Conservation (phyloP, 2,888 invertebrate species). For the Thelaira solivaga region DNA sequence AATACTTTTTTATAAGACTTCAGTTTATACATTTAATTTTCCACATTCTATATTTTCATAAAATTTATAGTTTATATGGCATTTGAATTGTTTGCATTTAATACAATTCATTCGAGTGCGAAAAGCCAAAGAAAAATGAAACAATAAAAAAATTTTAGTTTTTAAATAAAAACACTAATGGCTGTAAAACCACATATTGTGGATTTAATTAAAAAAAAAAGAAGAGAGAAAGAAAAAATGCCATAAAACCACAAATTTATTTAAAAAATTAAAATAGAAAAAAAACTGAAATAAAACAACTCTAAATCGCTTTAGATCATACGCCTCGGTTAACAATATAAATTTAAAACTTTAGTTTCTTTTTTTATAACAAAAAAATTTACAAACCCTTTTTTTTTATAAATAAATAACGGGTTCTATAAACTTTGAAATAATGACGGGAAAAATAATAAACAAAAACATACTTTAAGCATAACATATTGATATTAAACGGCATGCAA, state of each 20-base stretch:
- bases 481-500: no score
- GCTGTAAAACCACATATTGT: slow-evolving; percentile 44
- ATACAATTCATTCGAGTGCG: slow-evolving; percentile 23
- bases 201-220: slow-evolving; percentile 1
- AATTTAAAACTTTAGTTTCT: slow-evolving; percentile 10
- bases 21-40: no score
- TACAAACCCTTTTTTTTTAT: no score
- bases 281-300: slow-evolving; percentile 25
- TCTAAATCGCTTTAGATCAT: slow-evolving; percentile 37
- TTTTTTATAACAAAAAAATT: not conserved
- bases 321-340: slow-evolving; percentile 45
- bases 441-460: no score
- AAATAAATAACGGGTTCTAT: no score
- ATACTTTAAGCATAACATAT: no score
- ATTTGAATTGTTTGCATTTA: slow-evolving; percentile 1
- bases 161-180: slow-evolving; percentile 25
- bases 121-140: no score
- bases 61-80: not conserved
- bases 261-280: not conserved
- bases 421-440: no score
- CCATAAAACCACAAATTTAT: slow-evolving; percentile 32
- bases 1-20: not conserved
- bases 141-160: not conserved
- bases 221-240: not conserved
- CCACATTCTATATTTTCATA: not conserved